Evolutionary conservation across 2,797 vertebrate genomes (phyloP).

Genomic region (Lepus townsendii): DNA sequence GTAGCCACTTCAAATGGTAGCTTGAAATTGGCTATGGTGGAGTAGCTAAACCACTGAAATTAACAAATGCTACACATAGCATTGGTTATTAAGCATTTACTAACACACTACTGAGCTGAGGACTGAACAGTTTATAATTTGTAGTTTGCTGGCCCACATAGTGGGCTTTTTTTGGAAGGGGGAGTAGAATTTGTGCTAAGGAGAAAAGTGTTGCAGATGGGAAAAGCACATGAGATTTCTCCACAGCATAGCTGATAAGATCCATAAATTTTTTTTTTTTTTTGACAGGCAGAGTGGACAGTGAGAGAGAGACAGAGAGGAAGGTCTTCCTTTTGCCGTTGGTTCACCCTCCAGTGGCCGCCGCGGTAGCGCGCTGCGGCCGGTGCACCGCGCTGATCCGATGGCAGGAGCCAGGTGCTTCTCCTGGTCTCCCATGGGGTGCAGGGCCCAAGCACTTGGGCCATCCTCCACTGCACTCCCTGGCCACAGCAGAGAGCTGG

Average conservation of each 20-base stretch:
- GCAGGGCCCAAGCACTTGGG: too few relatives aligned
- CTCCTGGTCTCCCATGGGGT: too few relatives aligned
- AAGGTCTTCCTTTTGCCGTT: too few relatives aligned
- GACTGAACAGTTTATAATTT: background rate
- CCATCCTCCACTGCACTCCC: too few relatives aligned
- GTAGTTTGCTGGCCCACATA: constrained; percentile 14
- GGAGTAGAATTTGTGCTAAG: constrained; percentile 7
- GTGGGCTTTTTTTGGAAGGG: background rate
- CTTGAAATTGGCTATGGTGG: background rate
- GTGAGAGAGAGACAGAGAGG: too few relatives aligned
- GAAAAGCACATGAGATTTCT: background rate
- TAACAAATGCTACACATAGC: constrained; percentile 16
- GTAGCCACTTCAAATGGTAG: background rate
- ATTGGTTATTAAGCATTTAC: constrained; percentile 20
- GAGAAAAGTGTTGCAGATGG: background rate
- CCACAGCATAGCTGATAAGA: background rate
- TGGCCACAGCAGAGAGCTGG: too few relatives aligned
- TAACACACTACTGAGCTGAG: background rate
- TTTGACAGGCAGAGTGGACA: too few relatives aligned
- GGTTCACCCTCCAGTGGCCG: too few relatives aligned
- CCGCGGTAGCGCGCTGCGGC: too few relatives aligned
- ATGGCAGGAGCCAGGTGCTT: too few relatives aligned
- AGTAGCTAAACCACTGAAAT: constrained; percentile 38
- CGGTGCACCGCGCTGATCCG: too few relatives aligned
- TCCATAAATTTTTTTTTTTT: constrained; percentile 45